Evolutionary conservation across 2,113 vertebrate species (phyloP), one percentile per base, ranked within the genome.

Genomic region (Callipepla californica): DNA sequence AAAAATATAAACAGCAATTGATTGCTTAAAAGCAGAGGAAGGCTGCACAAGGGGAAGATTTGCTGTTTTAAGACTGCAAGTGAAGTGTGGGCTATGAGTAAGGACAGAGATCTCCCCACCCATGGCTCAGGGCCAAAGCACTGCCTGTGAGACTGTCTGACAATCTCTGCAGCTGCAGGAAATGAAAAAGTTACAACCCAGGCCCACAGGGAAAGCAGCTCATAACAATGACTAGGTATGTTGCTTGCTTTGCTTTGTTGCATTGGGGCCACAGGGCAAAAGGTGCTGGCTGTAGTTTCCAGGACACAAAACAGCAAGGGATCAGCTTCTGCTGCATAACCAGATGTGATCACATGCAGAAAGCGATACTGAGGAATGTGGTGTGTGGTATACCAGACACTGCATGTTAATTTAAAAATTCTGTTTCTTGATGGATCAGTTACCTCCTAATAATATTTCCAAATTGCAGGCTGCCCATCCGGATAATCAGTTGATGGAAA

Each of bases 151-250:
- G 94, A 88, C 72, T 48, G 74, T 68, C 94, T 89, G 88, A 93
- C 94, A 80, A 58, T 7, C 0, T 63, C 70, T 88, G 93, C 96
- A 96, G 96, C 96, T 96, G 96, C 95, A 95, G 96, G 96, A 96
- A 96, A 95, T 94, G 95, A 94, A 36, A 69, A 34, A 36, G 76
- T 90, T 95, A 70, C 66, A 88, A 86, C 80, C 85, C 85, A 59
- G 86, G 77, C 85, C 85, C 83, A 69, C 47, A 22, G 92, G 93
- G 85, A 96, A 93, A 74, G 82, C 38, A 74, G 51, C 76, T 83
- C 73, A 32, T 23, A 32, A 69, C 81, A 65, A 32, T 82, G 87
- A 80, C 87, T 48, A 92, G 90, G 79, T 87, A 62, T 5, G 13
- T 19, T 53, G 20, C 53, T 51, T 47, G 85, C 85, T 69, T 30